These are phyloP conservation scores for Chionis minor DNA, from an alignment of 2,113 vertebrate genomes.

Conservation along the genomic window DNA sequence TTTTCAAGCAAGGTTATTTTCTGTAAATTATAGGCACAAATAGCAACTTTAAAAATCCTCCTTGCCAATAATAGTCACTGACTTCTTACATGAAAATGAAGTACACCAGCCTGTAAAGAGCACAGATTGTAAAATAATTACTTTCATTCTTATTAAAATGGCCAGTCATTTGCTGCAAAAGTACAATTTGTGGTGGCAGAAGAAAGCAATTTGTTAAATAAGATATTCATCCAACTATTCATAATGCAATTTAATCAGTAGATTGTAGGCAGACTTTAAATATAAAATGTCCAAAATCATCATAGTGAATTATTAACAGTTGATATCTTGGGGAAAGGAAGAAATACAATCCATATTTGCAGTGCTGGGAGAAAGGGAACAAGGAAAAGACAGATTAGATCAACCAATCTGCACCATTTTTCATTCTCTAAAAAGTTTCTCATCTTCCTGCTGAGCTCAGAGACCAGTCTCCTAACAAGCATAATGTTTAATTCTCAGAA, in stretches of 20 bases:
- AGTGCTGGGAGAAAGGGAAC: neutral
- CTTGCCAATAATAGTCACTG: slow-evolving; percentile 54
- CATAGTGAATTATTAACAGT: slow-evolving; percentile 73
- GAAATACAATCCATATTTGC: neutral
- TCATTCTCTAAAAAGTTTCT: neutral
- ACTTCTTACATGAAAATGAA: slow-evolving; percentile 59
- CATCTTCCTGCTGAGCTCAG: neutral
- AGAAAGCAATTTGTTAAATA: slow-evolving; percentile 72
- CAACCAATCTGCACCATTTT: neutral
- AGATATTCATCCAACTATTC: slow-evolving; percentile 70
- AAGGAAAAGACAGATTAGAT: neutral
- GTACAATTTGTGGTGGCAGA: slow-evolving; percentile 68
- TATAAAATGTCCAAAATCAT: slow-evolving; percentile 67
- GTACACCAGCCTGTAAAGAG: slow-evolving; percentile 54
- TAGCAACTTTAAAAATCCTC: slow-evolving; percentile 33
- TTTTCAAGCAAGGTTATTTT: slow-evolving; percentile 45
- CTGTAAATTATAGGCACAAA: slow-evolving; percentile 33
- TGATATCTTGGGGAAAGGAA: slow-evolving; percentile 38
- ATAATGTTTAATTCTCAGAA: neutral
- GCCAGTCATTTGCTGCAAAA: slow-evolving; percentile 68
- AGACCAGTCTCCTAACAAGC: neutral
- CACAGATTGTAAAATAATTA: slow-evolving; percentile 73
- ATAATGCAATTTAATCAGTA: slow-evolving; percentile 76
- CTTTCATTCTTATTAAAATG: slow-evolving; percentile 74
- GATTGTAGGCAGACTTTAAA: slow-evolving; percentile 64